phyloP scores from a whole-genome alignment of 92 coral and sea anemone genomes.

The Porites rus region DNA sequence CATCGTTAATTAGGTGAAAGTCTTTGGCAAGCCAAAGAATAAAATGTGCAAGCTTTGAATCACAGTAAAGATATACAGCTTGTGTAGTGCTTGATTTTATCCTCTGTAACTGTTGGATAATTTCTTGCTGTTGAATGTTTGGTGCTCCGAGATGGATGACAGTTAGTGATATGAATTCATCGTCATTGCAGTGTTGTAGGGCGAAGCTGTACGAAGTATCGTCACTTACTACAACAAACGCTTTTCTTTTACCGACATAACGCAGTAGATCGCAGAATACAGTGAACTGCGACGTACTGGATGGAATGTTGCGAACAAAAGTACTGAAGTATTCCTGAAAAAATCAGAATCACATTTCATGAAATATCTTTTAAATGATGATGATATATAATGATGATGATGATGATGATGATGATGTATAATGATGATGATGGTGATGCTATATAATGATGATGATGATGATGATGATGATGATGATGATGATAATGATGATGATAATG shows the following conservation, averaged over 20 bases:
- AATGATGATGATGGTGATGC: too few relatives aligned
- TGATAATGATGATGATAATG: too few relatives aligned
- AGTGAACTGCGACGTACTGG: slow-evolving; percentile 63
- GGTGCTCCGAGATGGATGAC: slow-evolving; percentile 58
- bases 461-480: too few relatives aligned
- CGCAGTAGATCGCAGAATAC: slow-evolving; percentile 64
- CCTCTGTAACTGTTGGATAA: slow-evolving; percentile 43
- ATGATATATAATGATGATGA: too few relatives aligned
- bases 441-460: too few relatives aligned
- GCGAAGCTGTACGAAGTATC: slow-evolving; percentile 77
- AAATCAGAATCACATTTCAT: neutral
- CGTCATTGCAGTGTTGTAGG: slow-evolving; percentile 49
- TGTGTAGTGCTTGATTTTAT: slow-evolving; percentile 73
- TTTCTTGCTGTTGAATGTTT: slow-evolving; percentile 6
- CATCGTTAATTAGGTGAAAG: slow-evolving; percentile 68
- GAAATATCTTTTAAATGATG: too few relatives aligned
- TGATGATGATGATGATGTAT: too few relatives aligned
- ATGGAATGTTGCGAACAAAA: slow-evolving; percentile 67
- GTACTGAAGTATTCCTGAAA: slow-evolving; percentile 71
- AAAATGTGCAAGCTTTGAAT: slow-evolving; percentile 55
- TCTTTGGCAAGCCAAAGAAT: slow-evolving; percentile 84
- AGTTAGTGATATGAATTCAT: slow-evolving; percentile 28
- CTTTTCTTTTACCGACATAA: slow-evolving; percentile 67
- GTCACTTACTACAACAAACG: slow-evolving; percentile 78
- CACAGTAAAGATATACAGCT: slow-evolving; percentile 72